Base-by-base conservation (phyloP, 2,888 invertebrate genomes). In the Girardia tigrina region DNA sequence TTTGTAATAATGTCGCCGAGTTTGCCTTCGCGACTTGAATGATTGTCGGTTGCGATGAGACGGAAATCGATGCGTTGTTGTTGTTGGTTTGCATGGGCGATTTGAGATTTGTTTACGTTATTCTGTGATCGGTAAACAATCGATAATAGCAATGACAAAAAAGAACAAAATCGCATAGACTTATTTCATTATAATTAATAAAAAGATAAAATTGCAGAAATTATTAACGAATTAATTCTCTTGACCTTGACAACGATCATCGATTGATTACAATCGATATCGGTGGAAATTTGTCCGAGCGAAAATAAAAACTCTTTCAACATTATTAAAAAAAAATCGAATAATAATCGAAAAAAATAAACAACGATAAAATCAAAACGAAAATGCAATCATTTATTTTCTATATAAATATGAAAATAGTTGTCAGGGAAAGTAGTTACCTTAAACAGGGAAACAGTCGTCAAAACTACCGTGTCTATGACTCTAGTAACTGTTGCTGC, bases 401-500 rank as follows among this genome's bases (percentile, higher is more conserved):
- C 8, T 36, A 36, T 36, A 36, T 36, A 36, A 36, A 36, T 36
- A 36, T 36, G 8, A 36, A 36, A 36, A 36, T 36, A 36, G 36
- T 36, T 36, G 36, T 36, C 36, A 36, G 36, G 36, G 36, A 36
- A 36, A 36, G 36, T 36, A 36, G 36, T 36, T 36, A 36, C 36
- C 36, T 36, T 36, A 36, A 36, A 36, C 36, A 36, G 82, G 83
- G 83, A 81, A 82, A 84, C 84, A 85, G 84, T 84, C 83, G 84
- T 83, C 84, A 75, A 83, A 84, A 84, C 80, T 83, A 85, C 84
- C 79, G 85, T 85, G 84, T 79, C 84, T 85, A 85, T 84, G 84
- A 84, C 84, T 36, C 36, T 36, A 36, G 36, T 36, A 36, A 36
- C 36, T 36, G 36, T 36, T 36, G 36, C 36, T 36, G 36, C 36